Evolutionary conservation across 2,113 vertebrate genomes (phyloP).

Genomic region (Aplodontia rufa): DNA sequence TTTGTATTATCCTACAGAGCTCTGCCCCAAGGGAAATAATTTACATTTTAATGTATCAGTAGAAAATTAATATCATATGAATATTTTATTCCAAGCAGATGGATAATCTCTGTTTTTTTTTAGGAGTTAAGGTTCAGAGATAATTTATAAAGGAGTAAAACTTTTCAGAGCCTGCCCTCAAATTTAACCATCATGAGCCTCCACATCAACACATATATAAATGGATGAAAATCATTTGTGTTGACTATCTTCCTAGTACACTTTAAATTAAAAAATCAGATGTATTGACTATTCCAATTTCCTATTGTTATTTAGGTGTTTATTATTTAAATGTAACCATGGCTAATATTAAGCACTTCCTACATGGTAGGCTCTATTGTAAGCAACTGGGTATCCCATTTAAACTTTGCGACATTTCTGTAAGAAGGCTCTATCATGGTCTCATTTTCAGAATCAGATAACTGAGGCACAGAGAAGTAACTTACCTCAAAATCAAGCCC

Average conservation of each 20-base stretch:
- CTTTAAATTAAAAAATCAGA: not conserved
- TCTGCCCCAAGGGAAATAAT: not conserved
- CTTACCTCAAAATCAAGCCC: too few species aligned
- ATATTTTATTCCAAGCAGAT: not conserved
- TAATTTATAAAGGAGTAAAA: not conserved
- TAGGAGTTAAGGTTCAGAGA: not conserved
- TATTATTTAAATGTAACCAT: slow-evolving; percentile 3
- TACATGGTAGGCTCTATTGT: not conserved
- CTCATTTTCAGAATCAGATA: too few species aligned
- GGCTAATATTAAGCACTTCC: not conserved
- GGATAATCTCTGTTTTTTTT: not conserved
- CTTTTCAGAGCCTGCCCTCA: not conserved
- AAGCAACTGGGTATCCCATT: not conserved
- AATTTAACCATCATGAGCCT: not conserved
- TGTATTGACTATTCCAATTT: slow-evolving; percentile 18
- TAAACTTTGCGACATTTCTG: not conserved
- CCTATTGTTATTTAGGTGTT: not conserved
- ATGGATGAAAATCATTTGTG: not conserved
- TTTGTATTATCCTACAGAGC: not conserved
- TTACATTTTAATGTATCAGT: slow-evolving; percentile 10
- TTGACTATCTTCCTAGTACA: not conserved
- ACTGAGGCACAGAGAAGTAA: too few species aligned
- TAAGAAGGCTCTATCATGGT: not conserved
- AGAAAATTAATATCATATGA: not conserved
- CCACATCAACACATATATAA: not conserved